phyloP scores from a whole-genome alignment of 2,888 invertebrate species.

The Hyalella azteca region DNA sequence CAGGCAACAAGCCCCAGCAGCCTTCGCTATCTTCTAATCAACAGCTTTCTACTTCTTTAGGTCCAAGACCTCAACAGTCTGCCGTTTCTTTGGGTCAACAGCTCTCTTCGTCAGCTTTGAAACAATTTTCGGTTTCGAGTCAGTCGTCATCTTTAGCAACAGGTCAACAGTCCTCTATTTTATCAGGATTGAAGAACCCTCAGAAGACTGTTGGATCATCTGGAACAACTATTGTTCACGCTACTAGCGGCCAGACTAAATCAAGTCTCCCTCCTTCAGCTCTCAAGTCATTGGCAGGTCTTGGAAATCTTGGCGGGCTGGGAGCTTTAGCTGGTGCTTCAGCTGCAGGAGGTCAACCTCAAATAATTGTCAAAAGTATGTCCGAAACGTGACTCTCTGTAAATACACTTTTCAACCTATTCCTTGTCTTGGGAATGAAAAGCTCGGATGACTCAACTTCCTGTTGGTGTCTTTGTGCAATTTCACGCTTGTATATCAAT shows the following conservation, averaged over 20 bases:
- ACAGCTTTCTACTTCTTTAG: too few species aligned
- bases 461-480: too few species aligned
- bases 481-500: too few species aligned
- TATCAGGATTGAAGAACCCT: not conserved
- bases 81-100: too few species aligned
- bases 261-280: not conserved
- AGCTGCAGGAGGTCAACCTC: constrained; percentile 19
- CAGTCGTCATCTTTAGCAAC: too few species aligned
- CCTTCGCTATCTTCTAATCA: not conserved
- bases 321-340: not conserved
- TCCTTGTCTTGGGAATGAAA: not conserved
- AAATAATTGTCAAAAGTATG: constrained; percentile 26
- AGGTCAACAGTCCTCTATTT: too few species aligned
- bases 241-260: not conserved
- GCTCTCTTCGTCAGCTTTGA: too few species aligned
- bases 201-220: not conserved
- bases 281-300: not conserved
- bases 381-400: not conserved
- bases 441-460: not conserved
- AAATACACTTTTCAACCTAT: not conserved
- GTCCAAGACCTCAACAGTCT: too few species aligned
- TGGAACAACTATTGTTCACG: not conserved
- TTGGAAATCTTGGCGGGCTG: constrained; percentile 10
- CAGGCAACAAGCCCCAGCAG: not conserved
- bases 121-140: too few species aligned